Conservation (phyloP, 2,888 invertebrate genomes). For the Ceratothoa steindachneri region DNA sequence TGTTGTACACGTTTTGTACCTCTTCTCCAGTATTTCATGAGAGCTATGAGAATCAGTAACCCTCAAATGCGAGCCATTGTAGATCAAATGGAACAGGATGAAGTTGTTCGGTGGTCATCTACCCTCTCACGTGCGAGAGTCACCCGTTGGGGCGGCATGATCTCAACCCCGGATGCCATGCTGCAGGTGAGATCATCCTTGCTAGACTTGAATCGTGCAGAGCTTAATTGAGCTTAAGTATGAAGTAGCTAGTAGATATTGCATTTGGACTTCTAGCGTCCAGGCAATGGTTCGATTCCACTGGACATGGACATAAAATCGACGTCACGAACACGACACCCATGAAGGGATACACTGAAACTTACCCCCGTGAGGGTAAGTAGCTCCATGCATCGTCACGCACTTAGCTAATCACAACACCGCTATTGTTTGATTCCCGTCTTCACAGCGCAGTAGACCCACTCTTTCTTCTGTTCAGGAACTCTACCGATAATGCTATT, state of each 20-base stretch:
- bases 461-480: too few species aligned
- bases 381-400: too few species aligned
- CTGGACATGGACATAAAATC: too few species aligned
- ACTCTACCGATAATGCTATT: too few species aligned
- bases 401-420: too few species aligned
- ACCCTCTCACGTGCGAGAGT: constrained; percentile 78
- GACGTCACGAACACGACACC: too few species aligned
- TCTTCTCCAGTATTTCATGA: constrained; percentile 80
- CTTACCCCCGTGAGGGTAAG: too few species aligned
- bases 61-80: constrained; percentile 87
- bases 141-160: constrained; percentile 97
- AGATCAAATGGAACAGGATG: constrained; percentile 90
- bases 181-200: constrained; percentile 66
- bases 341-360: too few species aligned
- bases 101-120: constrained; percentile 82
- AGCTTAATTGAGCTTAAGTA: background rate
- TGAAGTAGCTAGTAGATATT: background rate
- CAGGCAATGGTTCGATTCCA: background rate
- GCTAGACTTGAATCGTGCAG: background rate
- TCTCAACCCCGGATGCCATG: constrained; percentile 92
- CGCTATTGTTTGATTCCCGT: too few species aligned
- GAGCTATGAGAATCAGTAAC: constrained; percentile 85
- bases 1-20: too few species aligned
- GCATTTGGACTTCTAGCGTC: background rate
- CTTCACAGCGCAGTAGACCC: too few species aligned